These are phyloP conservation scores for Hirtodrosophila trivittata DNA, from an alignment of 2,888 invertebrate species.

Conservation along the genomic window DNA sequence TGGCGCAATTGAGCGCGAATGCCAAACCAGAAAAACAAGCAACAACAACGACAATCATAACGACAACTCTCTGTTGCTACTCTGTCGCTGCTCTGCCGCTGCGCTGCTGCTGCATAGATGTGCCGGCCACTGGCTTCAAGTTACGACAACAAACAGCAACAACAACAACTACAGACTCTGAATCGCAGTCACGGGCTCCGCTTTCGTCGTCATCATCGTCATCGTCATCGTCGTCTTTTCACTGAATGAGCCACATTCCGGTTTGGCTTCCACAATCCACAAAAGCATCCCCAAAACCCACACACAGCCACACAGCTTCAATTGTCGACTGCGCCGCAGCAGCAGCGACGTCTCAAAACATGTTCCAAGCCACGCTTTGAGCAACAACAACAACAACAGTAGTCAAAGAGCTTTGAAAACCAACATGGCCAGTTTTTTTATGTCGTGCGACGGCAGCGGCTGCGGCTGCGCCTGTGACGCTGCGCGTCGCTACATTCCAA, in stretches of 20 bases:
- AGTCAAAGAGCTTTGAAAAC: constrained; percentile 56
- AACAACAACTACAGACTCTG: constrained; percentile 3
- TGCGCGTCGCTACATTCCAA: constrained; percentile 60
- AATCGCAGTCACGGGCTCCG: constrained; percentile 19
- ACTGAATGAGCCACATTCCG: constrained; percentile 79
- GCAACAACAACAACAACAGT: constrained; percentile 22
- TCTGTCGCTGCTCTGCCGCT: constrained; percentile 22
- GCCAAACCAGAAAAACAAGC: constrained; percentile 77
- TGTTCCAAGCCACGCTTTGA: constrained; percentile 63
- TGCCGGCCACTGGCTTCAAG: constrained; percentile 71
- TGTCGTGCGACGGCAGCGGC: constrained; percentile 19
- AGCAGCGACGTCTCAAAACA: constrained; percentile 48
- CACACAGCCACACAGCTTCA: constrained; percentile 45
- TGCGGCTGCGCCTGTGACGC: constrained; percentile 33
- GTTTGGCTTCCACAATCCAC: constrained; percentile 69
- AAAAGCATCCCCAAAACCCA: constrained; percentile 78
- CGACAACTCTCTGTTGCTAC: constrained; percentile 2
- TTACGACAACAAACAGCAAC: constrained; percentile 51
- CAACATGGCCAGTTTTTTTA: constrained; percentile 63
- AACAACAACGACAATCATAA: constrained; percentile 43
- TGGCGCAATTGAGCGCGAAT: constrained; percentile 79
- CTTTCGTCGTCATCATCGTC: constrained; percentile 39
- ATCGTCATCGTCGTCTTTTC: constrained; percentile 59
- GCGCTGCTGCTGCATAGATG: constrained; percentile 58
- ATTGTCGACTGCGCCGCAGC: constrained; percentile 9